Evolutionary conservation across 2,888 invertebrate species (phyloP).

Genomic region (Stenolophus ochropezus): DNA sequence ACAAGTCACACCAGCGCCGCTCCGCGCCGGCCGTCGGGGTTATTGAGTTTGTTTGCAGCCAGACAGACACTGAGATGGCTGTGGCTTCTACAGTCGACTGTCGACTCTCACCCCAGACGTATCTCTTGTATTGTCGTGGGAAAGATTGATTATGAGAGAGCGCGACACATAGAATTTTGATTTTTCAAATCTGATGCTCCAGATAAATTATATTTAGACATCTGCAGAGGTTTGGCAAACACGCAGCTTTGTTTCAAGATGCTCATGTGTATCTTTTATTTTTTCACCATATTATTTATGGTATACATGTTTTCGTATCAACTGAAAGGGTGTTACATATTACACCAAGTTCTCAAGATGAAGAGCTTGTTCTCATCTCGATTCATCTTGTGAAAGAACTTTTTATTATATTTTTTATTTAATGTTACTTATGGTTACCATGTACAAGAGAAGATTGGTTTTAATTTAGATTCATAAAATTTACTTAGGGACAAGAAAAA

Average conservation of each 20-base stretch:
- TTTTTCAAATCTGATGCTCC: conserved; percentile 50
- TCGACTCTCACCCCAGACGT: conserved; percentile 3
- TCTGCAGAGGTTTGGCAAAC: not conserved
- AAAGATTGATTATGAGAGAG: conserved; percentile 54
- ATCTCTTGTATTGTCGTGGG: conserved; percentile 55
- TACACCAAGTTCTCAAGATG: no score
- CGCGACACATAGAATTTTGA: conserved; percentile 53
- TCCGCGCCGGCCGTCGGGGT: conserved; percentile 8
- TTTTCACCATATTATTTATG: not conserved
- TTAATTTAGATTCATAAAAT: no score
- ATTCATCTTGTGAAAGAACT: no score
- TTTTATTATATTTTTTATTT: no score
- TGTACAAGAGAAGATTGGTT: no score
- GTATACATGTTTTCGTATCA: no score
- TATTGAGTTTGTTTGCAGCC: conserved; percentile 55
- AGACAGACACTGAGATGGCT: conserved; percentile 45
- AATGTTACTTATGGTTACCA: no score
- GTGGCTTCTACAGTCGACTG: conserved; percentile 10
- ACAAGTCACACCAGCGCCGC: not conserved
- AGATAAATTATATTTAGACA: conserved; percentile 46
- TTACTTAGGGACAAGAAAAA: no score
- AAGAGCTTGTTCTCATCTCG: no score
- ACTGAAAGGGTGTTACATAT: no score
- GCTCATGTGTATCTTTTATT: not conserved
- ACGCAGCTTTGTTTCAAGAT: not conserved